These are phyloP conservation scores for Lithobates sylvaticus DNA, from an alignment of 2,797 vertebrate genomes.

Conservation along the genomic window DNA sequence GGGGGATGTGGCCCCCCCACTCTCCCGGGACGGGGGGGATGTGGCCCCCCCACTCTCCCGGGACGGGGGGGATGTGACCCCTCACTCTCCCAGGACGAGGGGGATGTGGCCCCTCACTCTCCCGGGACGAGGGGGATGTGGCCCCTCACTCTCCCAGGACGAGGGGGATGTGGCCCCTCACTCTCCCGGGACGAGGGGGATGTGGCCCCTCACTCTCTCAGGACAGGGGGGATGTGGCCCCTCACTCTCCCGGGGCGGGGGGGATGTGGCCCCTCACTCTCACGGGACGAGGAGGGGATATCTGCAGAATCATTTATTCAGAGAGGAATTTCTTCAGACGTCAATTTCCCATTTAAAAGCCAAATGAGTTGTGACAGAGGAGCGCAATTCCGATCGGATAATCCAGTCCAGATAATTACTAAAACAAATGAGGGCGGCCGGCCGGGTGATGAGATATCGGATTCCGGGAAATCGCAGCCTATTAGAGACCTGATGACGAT, in stretches of 20 bases:
- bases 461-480: constrained; percentile 72
- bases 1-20: too few relatives aligned
- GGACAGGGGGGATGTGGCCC: too few relatives aligned
- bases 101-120: too few relatives aligned
- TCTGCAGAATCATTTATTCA: constrained; percentile 28
- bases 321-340: constrained; percentile 77
- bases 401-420: constrained; percentile 86
- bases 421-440: constrained; percentile 73
- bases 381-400: constrained; percentile 81
- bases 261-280: too few relatives aligned
- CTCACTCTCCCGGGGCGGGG: too few relatives aligned
- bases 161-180: neutral
- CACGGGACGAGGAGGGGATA: too few relatives aligned
- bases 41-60: too few relatives aligned
- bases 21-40: neutral
- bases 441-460: constrained; percentile 72
- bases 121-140: too few relatives aligned
- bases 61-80: too few relatives aligned
- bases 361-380: constrained; percentile 84
- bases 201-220: too few relatives aligned
- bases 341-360: constrained; percentile 86
- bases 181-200: too few relatives aligned
- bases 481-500: constrained; percentile 86
- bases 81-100: too few relatives aligned
- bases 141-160: neutral